A percentile compares a stretch with the other conserved stretches of the same genome.
phyloP scores from a whole-genome alignment of 2,797 vertebrate species.

The Dermochelys coriacea region DNA sequence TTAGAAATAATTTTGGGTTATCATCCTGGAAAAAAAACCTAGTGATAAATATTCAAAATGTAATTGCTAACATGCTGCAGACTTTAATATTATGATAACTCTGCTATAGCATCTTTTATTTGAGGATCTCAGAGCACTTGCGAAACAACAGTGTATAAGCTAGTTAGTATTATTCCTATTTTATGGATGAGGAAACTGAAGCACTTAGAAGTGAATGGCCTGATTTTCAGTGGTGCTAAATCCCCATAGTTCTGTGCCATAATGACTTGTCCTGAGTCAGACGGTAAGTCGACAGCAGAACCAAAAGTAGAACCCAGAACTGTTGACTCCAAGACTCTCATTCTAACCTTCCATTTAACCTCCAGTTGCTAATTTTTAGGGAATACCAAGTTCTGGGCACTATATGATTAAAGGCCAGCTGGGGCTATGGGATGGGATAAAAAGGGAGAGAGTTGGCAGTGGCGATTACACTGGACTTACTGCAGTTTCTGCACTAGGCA shows the following conservation, averaged over 20 bases:
- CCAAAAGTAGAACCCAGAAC: background rate
- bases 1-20: background rate
- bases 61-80: background rate
- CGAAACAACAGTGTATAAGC: fast-evolving
- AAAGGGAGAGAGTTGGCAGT: too few relatives aligned
- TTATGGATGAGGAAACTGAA: fast-evolving
- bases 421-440: too few relatives aligned
- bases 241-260: background rate
- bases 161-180: background rate
- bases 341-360: background rate
- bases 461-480: background rate
- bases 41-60: background rate
- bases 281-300: background rate
- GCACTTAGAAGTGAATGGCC: background rate
- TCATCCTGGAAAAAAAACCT: background rate
- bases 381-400: background rate
- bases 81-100: background rate
- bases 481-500: background rate
- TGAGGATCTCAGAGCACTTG: background rate
- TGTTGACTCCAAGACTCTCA: background rate
- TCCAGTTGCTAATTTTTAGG: background rate
- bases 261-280: background rate
- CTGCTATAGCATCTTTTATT: fast-evolving
- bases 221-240: background rate
- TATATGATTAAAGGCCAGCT: too few relatives aligned